Base-by-base conservation (phyloP, 2,797 vertebrate species). In the Channa striata region DNA sequence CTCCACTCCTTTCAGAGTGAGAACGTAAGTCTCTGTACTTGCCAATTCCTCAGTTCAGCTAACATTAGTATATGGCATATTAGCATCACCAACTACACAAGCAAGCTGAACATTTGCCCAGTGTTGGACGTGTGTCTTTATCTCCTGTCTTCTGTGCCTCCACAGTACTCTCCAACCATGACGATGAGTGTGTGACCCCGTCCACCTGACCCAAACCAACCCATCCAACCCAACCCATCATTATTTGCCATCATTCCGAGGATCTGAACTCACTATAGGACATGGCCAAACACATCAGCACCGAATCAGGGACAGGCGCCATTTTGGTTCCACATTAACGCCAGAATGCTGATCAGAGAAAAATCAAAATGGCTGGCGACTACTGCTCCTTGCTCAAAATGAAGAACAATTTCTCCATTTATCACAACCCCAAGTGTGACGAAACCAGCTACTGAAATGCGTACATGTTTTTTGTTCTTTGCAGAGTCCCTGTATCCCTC, bases 1-100 rank as follows among this genome's bases (percentile, higher is more conserved):
- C 97, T 99, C 85, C 97, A 99, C 95, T 97, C 98, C 90, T 99
- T 99, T 94, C 97, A 98, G 95, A 99, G 97, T 17, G 98, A 99
- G 93, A 99, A 97, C 77, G 98, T 99, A 89, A 96, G 96, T 87
- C 17, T 65, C 3, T 37, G 30, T 30, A 53, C 54, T 51, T 13
- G 11, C 12, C 50, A 8, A 30, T 34, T 59, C 47, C 14, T 67
- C 62, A 54, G 52, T 33, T 72, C 25, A 1, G 42, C 56, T 61
- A 16, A 50, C 40, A 23, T 52, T 64, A 3, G 46, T 19, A 39
- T 30, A 30, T n/a, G n/a, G 50, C 39, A 11, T 20, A 48, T 81
- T 73, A 58, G 34, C 63, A 47, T 57, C 67, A 54, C 47, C 34
- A 68, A 66, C 56, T 46, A 6, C 59, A 51, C 47, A 5, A 33